Percentiles rank a stretch among this genome's conserved stretches.
These are phyloP conservation scores for Pantherophis guttatus DNA, from an alignment of 2,113 vertebrate species.

Conservation along the genomic window DNA sequence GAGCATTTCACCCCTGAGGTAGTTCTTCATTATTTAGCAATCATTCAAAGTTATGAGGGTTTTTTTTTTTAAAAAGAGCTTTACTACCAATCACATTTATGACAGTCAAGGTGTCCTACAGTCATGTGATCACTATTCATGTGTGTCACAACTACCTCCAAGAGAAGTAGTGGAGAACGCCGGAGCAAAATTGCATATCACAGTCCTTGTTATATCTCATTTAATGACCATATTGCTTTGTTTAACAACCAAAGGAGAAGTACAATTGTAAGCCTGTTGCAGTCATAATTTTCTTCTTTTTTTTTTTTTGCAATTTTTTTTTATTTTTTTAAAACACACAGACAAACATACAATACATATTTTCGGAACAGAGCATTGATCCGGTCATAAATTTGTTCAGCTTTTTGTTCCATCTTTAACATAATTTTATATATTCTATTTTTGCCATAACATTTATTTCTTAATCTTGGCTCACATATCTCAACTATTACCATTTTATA, in stretches of 20 bases:
- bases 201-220: background rate
- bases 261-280: too few relatives aligned
- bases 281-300: too few relatives aligned
- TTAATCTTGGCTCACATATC: too few relatives aligned
- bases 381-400: too few relatives aligned
- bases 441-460: too few relatives aligned
- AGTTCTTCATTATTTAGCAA: background rate
- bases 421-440: too few relatives aligned
- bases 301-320: too few relatives aligned
- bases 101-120: background rate
- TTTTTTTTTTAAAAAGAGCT: background rate
- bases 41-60: background rate
- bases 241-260: background rate
- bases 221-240: background rate
- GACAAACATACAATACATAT: too few relatives aligned
- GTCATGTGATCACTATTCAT: background rate
- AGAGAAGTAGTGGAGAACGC: background rate
- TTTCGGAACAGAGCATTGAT: too few relatives aligned
- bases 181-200: background rate
- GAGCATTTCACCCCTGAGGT: background rate
- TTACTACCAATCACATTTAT: background rate
- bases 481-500: too few relatives aligned
- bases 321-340: too few relatives aligned
- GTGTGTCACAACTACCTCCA: background rate
- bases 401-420: too few relatives aligned